A percentile compares a stretch with the other conserved stretches of the same genome.
Conservation (phyloP, 2,113 vertebrate genomes). For the Tylochromis polylepis region DNA sequence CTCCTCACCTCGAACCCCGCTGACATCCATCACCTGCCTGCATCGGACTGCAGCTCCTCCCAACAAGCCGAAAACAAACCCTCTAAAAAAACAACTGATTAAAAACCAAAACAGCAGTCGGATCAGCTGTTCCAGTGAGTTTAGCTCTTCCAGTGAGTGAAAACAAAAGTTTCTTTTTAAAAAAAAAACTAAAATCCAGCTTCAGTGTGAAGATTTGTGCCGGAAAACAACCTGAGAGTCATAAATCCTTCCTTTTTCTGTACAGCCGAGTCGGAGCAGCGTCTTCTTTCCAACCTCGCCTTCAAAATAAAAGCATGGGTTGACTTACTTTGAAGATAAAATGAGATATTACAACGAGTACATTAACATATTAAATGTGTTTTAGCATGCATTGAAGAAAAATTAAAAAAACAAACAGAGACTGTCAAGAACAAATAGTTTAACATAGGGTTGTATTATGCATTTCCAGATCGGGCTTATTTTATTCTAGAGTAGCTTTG, state of each 20-base stretch:
- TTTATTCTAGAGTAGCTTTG: not conserved
- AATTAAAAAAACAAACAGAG: not conserved
- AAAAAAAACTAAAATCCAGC: not conserved
- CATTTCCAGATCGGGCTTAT: not conserved
- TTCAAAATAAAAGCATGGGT: slow-evolving; percentile 39
- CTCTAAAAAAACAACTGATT: not conserved
- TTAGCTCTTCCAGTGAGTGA: not conserved
- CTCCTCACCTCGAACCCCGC: slow-evolving; percentile 35
- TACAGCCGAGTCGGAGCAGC: fast-evolving
- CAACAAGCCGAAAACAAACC: not conserved
- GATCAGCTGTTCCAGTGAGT: not conserved
- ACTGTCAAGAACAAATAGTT: not conserved
- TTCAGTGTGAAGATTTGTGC: not conserved
- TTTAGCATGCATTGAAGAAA: not conserved
- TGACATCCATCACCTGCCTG: slow-evolving; percentile 58
- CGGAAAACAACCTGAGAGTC: not conserved
- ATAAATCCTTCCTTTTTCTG: not conserved
- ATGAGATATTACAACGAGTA: not conserved
- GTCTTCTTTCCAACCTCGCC: not conserved
- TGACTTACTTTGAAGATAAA: not conserved
- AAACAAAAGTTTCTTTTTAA: not conserved
- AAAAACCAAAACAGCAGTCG: not conserved
- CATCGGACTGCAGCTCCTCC: slow-evolving; percentile 43
- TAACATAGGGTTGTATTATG: not conserved
- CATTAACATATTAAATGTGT: not conserved